Evolutionary conservation across 2,888 invertebrate species (phyloP), one percentile per base, ranked within the genome.

Genomic region (Dione vanillae): DNA sequence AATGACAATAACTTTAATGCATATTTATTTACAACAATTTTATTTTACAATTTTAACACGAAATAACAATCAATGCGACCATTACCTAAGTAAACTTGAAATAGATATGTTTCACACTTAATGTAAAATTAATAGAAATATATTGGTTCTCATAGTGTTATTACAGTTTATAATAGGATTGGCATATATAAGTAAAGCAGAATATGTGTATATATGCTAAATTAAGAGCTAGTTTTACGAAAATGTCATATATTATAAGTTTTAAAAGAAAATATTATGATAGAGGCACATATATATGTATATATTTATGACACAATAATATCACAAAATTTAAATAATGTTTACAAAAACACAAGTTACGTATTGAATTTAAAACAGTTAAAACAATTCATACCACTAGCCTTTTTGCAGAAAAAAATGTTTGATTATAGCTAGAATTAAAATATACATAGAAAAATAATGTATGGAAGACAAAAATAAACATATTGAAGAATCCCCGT

Each of bases 101-200:
- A 87, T 88, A 91, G 92, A 92, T 92, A 92, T 92, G 92, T 92
- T 87, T 89, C 82, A 87, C 83, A 87, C 84, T 85, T 85, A 80
- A 78, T 76, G 70, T 72, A 61, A 77, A 76, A 71, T 72, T 74
- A 70, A 73, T 67, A 16, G 62, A 67, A 56, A 70, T 45, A 68
- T 51, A 68, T 49, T 49, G 9, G 40, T 35, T 45, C 19, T 12
- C 19, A n/a, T 40, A 41, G 41, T 41, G 20, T 61, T 27, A 43
- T 41, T 43, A 12, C 61, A 61, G 61, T 43, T 45, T 40, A 40
- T 1, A 47, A 51, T 65, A 64, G 20, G 40, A 45, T 59, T 19
- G 47, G 19, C 49, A 41, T 35, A 52, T 64, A 45, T 52, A 43
- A 45, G 10, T 16, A 67, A 19, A 43, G n/a, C n/a, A 43, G 14